Evolutionary conservation across 2,888 invertebrate genomes (phyloP).

Genomic region (Nematopogon swammerdamellus): DNA sequence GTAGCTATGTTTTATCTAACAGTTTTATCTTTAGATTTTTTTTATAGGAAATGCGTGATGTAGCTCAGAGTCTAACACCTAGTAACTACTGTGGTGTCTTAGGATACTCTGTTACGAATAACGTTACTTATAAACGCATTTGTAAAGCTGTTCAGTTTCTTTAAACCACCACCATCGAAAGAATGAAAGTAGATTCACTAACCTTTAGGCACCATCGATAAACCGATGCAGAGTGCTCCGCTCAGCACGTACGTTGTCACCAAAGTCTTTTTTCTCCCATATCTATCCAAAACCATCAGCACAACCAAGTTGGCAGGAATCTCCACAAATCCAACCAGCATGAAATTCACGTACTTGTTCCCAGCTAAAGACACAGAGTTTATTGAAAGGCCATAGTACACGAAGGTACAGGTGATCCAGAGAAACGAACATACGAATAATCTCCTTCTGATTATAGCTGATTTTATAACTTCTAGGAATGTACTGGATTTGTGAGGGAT

Average conservation of each 20-base stretch:
- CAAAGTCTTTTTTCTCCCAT: slow-evolving; percentile 63
- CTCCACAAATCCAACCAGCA: slow-evolving; percentile 61
- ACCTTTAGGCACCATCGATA: slow-evolving; percentile 60
- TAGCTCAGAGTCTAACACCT: no score
- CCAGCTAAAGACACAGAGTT: slow-evolving; percentile 74
- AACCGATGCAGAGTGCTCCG: slow-evolving; percentile 57
- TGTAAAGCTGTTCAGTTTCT: no score
- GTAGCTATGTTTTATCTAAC: no score
- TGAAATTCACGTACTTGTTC: slow-evolving; percentile 75
- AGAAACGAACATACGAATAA: slow-evolving; percentile 66
- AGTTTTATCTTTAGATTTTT: no score
- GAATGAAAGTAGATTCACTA: slow-evolving; percentile 14
- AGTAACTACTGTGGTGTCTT: no score
- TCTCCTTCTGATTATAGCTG: slow-evolving; percentile 52
- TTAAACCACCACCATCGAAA: no score
- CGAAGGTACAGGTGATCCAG: slow-evolving; percentile 77
- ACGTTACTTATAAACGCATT: no score
- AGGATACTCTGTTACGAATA: no score
- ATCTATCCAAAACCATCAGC: slow-evolving; percentile 58
- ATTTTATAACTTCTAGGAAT: slow-evolving; percentile 45
- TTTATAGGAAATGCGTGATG: no score
- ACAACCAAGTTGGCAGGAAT: slow-evolving; percentile 70
- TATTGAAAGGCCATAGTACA: slow-evolving; percentile 77
- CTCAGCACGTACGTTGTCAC: slow-evolving; percentile 62
- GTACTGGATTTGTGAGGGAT: slow-evolving; percentile 8